Percentiles rank a stretch among this genome's conserved stretches.
These are phyloP conservation scores for Peromyscus maniculatus DNA, from an alignment of 2,113 vertebrate species.

Conservation along the genomic window DNA sequence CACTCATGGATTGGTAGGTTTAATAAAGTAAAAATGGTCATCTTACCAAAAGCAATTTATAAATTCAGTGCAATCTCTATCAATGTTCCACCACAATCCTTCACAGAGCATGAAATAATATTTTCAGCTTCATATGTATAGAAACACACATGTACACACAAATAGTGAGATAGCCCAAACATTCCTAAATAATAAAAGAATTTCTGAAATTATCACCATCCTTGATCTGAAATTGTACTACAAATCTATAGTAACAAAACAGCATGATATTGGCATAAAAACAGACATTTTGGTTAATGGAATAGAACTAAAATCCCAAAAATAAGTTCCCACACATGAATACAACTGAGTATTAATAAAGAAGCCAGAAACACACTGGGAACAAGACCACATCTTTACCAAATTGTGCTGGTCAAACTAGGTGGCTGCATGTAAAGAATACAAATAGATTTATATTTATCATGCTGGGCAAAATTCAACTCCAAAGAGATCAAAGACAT, in stretches of 20 bases:
- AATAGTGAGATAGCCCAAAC: not conserved
- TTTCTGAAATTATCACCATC: not conserved
- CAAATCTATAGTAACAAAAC: not conserved
- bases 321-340: not conserved
- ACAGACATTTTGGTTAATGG: not conserved
- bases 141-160: no score
- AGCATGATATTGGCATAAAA: not conserved
- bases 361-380: not conserved
- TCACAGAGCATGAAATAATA: not conserved
- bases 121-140: not conserved
- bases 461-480: no score
- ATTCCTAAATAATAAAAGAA: not conserved
- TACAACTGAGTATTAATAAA: not conserved
- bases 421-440: no score
- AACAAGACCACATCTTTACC: not conserved
- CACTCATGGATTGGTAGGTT: not conserved
- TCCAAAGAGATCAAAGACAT: no score
- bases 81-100: not conserved
- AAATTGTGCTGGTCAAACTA: not conserved
- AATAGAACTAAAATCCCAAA: not conserved
- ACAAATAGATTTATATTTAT: no score
- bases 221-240: not conserved
- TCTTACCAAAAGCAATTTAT: not conserved
- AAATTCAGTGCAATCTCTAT: not conserved
- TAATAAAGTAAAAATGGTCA: not conserved